These are phyloP conservation scores for Pangasius djambal DNA, from an alignment of 2,797 vertebrate genomes.

Conservation along the genomic window DNA sequence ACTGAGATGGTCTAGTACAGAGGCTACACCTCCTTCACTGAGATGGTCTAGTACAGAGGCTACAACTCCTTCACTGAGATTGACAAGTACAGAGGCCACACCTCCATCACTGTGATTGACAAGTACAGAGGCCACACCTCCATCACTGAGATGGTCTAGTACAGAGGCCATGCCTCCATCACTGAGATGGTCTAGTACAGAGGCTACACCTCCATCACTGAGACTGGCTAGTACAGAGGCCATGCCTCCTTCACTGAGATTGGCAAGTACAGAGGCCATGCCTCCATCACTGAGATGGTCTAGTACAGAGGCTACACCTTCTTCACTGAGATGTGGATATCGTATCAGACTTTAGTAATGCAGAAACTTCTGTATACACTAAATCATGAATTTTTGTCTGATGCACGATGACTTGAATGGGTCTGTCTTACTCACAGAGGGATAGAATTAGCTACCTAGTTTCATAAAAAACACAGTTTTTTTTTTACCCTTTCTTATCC, in stretches of 20 bases:
- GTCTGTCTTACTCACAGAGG: background rate
- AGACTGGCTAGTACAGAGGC: background rate
- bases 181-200: too few relatives aligned
- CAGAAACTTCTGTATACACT: background rate
- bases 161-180: too few relatives aligned
- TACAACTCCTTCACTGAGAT: too few relatives aligned
- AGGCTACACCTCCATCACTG: too few relatives aligned
- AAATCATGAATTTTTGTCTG: background rate
- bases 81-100: too few relatives aligned
- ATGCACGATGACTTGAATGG: background rate
- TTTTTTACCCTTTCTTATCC: conserved; percentile 80
- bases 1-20: background rate
- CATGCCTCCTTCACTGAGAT: background rate
- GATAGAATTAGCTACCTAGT: background rate
- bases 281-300: background rate
- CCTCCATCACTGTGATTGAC: too few relatives aligned
- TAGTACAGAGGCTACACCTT: background rate
- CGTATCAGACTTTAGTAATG: background rate
- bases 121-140: too few relatives aligned
- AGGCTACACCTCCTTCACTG: background rate
- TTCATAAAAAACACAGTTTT: background rate
- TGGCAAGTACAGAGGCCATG: background rate
- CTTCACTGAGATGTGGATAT: background rate
- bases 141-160: too few relatives aligned
- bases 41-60: too few relatives aligned